Evolutionary conservation across 2,113 vertebrate genomes (phyloP).

Genomic region (Brienomyrus longianalis): DNA sequence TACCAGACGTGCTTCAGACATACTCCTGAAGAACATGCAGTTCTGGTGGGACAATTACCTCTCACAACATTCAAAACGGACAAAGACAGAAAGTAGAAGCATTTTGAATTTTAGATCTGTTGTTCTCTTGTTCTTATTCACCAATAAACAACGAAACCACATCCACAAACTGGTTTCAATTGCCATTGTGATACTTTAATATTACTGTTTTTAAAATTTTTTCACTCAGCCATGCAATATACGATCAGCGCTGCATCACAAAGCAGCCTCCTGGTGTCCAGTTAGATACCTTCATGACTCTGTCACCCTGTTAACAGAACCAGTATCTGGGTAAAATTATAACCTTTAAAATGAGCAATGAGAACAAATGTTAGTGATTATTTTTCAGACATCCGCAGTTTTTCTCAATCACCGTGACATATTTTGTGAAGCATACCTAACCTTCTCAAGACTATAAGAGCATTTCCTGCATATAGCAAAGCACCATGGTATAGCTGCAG

Average conservation of each 20-base stretch:
- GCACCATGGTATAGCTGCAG: too few relatives aligned
- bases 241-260: background rate
- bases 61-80: background rate
- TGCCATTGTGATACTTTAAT: background rate
- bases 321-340: background rate
- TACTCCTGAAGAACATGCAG: background rate
- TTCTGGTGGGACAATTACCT: background rate
- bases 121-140: background rate
- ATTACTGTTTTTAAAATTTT: background rate
- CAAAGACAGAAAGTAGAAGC: background rate
- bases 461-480: too few relatives aligned
- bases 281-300: background rate
- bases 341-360: background rate
- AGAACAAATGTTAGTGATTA: slow-evolving; percentile 42
- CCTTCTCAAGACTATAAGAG: too few relatives aligned
- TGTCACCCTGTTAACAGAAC: background rate
- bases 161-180: background rate
- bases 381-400: slow-evolving; percentile 23
- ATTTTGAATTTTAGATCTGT: background rate
- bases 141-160: background rate
- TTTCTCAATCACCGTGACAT: background rate
- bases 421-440: too few relatives aligned
- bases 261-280: background rate
- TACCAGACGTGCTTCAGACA: background rate
- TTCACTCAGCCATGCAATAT: background rate